Evolutionary conservation across 2,113 vertebrate species (phyloP), one percentile per base, ranked within the genome.

Genomic region (Spheniscus mendiculus): DNA sequence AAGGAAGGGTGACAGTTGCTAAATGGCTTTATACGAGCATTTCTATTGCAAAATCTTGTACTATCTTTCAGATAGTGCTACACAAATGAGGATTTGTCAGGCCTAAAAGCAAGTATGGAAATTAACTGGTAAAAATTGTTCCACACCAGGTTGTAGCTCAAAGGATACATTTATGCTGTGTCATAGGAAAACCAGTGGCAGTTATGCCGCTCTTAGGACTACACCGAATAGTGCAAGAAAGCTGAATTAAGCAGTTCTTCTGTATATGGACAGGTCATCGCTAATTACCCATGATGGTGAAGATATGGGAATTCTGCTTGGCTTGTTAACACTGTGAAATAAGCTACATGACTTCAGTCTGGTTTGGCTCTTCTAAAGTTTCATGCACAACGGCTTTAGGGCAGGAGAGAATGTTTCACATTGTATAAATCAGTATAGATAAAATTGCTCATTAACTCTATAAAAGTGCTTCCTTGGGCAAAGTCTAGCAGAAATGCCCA

Each of bases 241-340:
- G 78, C 93, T 95, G 91, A 96, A 86, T 95, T 93, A 95, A 92
- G 87, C 84, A 95, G 67, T 97, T 96, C 59, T 89, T 77, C 78
- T 88, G 42, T 85, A 18, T 82, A 79, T 62, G 89, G 82, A 62
- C 58, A 83, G 94, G 87, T 96, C 90, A 92, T 77, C 62, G 9
- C 84, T 87, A 91, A 94, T 96, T 93, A 85, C 63, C 74, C 17
- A 0, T 90, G 83, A 88, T 96, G 63, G 85, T 71, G 59, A 91
- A 55, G 78, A 89, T 93, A 66, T 83, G 79, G 71, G 53, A 90
- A 91, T 97, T 95, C 91, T 93, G 42, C 93, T 83, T 63, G 87
- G 70, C 71, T 88, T 93, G 73, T 94, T 85, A 94, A 76, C 73
- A 72, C 49, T 77, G 49, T 72, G 59, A 94, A 95, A 74, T 90